These are phyloP conservation scores for Tarsius wallacei DNA, from an alignment of 2,797 vertebrate species.

Conservation along the genomic window DNA sequence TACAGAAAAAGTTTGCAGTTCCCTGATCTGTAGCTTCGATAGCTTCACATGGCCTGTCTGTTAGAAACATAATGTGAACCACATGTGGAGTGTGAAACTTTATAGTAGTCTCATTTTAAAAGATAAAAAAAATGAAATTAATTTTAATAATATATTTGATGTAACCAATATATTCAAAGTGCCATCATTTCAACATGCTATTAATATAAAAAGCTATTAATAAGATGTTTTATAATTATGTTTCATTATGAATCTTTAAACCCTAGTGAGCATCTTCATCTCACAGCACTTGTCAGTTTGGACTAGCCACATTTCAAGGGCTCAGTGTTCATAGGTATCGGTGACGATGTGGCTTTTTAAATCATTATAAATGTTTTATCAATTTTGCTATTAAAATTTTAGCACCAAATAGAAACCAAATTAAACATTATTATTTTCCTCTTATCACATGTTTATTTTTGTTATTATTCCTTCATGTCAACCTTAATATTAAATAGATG, in stretches of 20 bases:
- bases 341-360: not conserved
- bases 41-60: not conserved
- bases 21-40: not conserved
- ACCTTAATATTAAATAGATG: not conserved
- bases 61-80: not conserved
- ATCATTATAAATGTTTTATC: not conserved
- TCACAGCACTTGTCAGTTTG: too few relatives aligned
- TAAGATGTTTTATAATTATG: not conserved
- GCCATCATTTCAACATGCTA: not conserved
- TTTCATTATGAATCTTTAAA: not conserved
- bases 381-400: not conserved
- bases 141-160: not conserved
- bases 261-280: too few relatives aligned
- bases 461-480: not conserved
- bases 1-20: not conserved
- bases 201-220: not conserved
- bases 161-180: not conserved
- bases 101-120: not conserved
- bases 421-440: not conserved
- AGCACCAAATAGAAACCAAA: not conserved
- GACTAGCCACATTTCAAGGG: not conserved
- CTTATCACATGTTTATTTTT: not conserved
- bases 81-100: not conserved
- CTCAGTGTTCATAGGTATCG: not conserved
- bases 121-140: slow-evolving; percentile 19